Evolutionary conservation across 2,888 invertebrate species (phyloP).

Genomic region (Drosophila nr. medialis): DNA sequence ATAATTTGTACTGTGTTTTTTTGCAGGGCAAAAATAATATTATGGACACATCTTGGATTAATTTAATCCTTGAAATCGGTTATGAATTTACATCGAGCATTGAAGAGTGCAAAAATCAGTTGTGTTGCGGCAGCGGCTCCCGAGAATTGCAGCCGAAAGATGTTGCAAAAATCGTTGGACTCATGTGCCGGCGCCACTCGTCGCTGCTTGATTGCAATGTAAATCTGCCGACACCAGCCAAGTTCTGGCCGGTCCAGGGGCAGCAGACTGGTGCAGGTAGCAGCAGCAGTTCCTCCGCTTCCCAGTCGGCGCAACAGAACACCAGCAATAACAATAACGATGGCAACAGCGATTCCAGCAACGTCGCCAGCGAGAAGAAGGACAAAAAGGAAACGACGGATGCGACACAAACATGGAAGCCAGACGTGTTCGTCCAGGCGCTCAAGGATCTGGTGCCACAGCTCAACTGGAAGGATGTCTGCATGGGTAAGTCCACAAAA

Average conservation of each 20-base stretch:
- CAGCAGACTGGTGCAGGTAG: conserved; percentile 35
- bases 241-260: conserved; percentile 87
- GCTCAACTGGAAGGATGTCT: conserved; percentile 96
- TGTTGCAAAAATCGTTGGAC: conserved; percentile 93
- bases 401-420: conserved; percentile 92
- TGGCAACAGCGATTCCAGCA: conserved; percentile 60
- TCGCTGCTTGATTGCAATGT: conserved; percentile 88
- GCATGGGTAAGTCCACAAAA: conserved; percentile 87
- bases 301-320: conserved; percentile 57
- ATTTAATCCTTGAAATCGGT: conserved; percentile 95
- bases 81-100: conserved; percentile 94
- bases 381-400: conserved; percentile 85
- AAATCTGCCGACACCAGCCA: conserved; percentile 88
- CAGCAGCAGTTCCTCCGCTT: conserved; percentile 37
- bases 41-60: conserved; percentile 92
- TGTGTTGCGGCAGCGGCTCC: conserved; percentile 93
- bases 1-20: neutral
- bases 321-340: conserved; percentile 66
- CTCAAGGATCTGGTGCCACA: conserved; percentile 94
- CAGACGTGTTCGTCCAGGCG: conserved; percentile 96
- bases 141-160: conserved; percentile 93
- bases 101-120: conserved; percentile 94
- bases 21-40: conserved; percentile 85
- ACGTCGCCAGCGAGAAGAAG: conserved; percentile 67
- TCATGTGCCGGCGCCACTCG: conserved; percentile 93